Conservation (phyloP, 2,797 vertebrate genomes). For the Chrysocyon brachyurus region DNA sequence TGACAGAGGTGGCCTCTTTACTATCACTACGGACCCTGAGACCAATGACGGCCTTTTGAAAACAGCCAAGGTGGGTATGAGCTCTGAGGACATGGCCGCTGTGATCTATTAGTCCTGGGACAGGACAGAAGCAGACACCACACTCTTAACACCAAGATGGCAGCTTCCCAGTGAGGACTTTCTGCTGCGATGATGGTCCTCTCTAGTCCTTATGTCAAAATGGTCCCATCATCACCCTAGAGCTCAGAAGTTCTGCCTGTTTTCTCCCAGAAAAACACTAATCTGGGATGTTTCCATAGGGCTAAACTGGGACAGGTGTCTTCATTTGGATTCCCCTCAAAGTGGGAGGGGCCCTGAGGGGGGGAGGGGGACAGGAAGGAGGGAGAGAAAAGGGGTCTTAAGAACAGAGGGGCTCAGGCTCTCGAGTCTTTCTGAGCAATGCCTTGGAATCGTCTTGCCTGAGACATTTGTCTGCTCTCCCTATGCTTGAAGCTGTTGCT, state of each 20-base stretch:
- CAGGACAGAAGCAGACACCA: not conserved
- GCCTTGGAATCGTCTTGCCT: not conserved
- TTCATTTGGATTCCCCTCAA: not conserved
- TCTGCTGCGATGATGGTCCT: not conserved
- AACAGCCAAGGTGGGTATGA: not conserved
- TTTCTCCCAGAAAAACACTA: not conserved
- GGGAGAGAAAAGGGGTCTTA: not conserved
- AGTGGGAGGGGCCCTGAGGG: not conserved
- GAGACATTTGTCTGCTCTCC: not conserved
- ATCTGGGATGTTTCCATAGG: not conserved
- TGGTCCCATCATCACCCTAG: not conserved
- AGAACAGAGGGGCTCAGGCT: not conserved
- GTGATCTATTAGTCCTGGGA: not conserved
- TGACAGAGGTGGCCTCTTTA: not conserved
- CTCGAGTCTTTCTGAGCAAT: not conserved
- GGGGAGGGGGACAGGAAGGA: not conserved
- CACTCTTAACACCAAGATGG: not conserved
- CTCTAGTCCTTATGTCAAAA: not conserved
- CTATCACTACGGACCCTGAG: not conserved
- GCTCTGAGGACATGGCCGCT: not conserved
- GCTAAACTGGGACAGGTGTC: not conserved
- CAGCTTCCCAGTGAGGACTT: not conserved
- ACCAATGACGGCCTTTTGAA: not conserved
- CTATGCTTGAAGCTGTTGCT: not conserved
- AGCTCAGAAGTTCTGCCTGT: not conserved